These are phyloP conservation scores for Cephonodes hylas DNA, from an alignment of 2,888 invertebrate species.

Conservation along the genomic window DNA sequence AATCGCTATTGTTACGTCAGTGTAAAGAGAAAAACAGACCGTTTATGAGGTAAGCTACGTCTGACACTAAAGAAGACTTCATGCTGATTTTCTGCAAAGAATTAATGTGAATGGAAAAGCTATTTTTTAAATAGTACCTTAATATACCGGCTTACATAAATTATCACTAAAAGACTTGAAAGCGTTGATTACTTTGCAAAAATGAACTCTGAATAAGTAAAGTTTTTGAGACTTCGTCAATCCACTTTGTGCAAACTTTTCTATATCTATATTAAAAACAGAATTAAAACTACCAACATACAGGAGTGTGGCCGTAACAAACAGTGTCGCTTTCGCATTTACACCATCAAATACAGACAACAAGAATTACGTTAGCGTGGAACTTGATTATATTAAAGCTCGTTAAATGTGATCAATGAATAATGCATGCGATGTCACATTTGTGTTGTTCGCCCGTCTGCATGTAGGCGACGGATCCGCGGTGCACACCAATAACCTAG, in stretches of 20 bases:
- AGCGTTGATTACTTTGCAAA: no score
- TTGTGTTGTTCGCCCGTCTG: not conserved
- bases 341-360: not conserved
- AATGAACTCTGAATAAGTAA: no score
- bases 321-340: no score
- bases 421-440: not conserved
- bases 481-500: not conserved
- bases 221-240: not conserved
- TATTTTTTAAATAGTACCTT: no score
- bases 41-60: not conserved
- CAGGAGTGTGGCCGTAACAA: no score
- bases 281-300: no score
- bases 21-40: not conserved
- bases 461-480: not conserved
- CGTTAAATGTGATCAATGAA: not conserved
- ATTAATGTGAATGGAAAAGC: constrained; percentile 26
- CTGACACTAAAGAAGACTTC: no score
- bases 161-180: no score
- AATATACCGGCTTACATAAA: no score
- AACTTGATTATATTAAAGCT: not conserved
- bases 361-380: not conserved
- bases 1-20: not conserved
- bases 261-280: no score
- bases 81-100: constrained; percentile 19
- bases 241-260: no score